A percentile compares a stretch with the other conserved stretches of the same genome.
Evolutionary conservation across 2,797 vertebrate species (phyloP).

Genomic region (Pogonophryne albipinna): DNA sequence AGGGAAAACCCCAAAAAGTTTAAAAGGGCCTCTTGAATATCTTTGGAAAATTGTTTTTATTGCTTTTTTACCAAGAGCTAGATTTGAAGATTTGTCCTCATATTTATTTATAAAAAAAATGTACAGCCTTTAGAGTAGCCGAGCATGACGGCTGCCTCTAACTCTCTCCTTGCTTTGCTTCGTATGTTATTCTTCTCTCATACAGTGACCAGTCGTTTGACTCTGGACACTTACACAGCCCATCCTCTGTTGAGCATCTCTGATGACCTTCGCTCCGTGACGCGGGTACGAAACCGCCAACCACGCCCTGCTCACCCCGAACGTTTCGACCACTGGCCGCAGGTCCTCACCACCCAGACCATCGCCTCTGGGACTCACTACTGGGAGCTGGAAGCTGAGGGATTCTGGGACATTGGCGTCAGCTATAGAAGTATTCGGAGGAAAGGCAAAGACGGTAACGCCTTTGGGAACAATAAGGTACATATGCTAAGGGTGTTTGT

Average conservation of each 20-base stretch:
- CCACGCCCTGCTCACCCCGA: slow-evolving; percentile 71
- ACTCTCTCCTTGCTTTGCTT: too few species aligned
- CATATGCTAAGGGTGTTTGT: neutral
- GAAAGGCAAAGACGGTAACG: slow-evolving; percentile 82
- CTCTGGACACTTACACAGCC: slow-evolving; percentile 80
- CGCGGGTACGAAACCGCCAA: slow-evolving; percentile 67
- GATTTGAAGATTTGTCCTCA: neutral
- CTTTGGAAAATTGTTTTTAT: neutral
- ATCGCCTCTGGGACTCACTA: slow-evolving; percentile 82
- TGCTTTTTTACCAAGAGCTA: neutral
- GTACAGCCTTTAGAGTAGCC: neutral
- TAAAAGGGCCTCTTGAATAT: too few species aligned
- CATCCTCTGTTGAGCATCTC: slow-evolving; percentile 82
- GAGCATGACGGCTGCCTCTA: too few species aligned
- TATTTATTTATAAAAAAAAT: neutral
- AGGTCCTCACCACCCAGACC: slow-evolving; percentile 78
- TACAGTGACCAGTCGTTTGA: slow-evolving; percentile 79
- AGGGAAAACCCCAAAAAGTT: too few species aligned
- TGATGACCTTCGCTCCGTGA: slow-evolving; percentile 77
- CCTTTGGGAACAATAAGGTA: slow-evolving; percentile 85
- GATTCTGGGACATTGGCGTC: slow-evolving; percentile 85
- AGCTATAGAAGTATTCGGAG: slow-evolving; percentile 80
- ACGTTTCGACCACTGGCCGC: slow-evolving; percentile 85
- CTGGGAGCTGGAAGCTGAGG: slow-evolving; percentile 84
- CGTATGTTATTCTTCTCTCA: neutral